A percentile compares a stretch with the other conserved stretches of the same genome.
Evolutionary conservation across 2,797 vertebrate genomes (phyloP).

Genomic region (Chiloscyllium punctatum): DNA sequence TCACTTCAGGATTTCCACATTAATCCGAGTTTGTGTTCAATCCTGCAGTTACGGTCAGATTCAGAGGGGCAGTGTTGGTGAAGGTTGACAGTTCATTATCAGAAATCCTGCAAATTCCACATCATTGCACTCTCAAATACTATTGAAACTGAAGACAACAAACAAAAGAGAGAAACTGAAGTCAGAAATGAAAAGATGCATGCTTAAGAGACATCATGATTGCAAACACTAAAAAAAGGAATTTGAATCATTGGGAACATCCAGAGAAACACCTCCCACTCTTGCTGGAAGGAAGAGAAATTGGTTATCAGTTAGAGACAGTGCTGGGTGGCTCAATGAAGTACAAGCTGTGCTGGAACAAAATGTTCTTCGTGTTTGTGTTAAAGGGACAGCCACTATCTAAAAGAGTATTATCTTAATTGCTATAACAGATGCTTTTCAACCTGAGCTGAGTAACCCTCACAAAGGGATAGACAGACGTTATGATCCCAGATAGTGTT

Average conservation of each 20-base stretch:
- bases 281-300: neutral
- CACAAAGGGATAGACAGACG: no score
- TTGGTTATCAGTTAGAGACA: neutral
- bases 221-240: neutral
- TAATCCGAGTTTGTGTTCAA: neutral
- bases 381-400: neutral
- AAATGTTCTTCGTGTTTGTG: neutral
- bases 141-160: no score
- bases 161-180: no score
- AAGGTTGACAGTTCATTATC: neutral
- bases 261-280: slow-evolving; percentile 26
- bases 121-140: neutral
- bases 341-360: slow-evolving; percentile 2
- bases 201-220: neutral
- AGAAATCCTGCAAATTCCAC: neutral
- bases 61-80: neutral
- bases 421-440: neutral
- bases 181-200: neutral
- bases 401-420: neutral
- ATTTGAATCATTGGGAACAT: slow-evolving; percentile 27
- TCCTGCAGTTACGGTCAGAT: neutral
- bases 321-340: neutral
- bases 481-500: no score
- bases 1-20: neutral
- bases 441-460: neutral